phyloP scores from a whole-genome alignment of 2,113 vertebrate species.

The Melierax canorus region DNA sequence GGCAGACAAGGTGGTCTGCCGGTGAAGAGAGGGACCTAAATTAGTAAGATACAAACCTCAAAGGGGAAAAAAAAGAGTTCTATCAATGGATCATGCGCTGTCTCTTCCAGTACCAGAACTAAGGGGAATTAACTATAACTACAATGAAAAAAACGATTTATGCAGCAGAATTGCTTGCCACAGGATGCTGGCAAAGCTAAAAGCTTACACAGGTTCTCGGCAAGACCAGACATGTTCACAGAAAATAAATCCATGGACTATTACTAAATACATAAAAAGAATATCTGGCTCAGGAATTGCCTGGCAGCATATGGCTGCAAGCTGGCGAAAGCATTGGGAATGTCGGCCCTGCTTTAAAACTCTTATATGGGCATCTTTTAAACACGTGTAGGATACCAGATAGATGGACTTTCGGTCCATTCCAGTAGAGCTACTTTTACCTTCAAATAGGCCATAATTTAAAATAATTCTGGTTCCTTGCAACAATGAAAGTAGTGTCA shows the following conservation, averaged over 20 bases:
- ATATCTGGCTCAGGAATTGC: neutral
- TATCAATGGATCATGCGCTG: neutral
- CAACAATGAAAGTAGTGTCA: neutral
- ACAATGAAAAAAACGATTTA: neutral
- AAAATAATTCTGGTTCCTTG: neutral
- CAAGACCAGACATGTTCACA: rapidly evolving
- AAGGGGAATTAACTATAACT: neutral
- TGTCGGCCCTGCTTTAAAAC: neutral
- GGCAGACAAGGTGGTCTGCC: neutral
- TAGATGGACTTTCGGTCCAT: neutral
- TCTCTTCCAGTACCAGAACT: neutral
- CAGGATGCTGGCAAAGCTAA: neutral
- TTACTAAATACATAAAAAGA: neutral
- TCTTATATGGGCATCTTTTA: neutral
- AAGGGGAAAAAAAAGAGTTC: neutral
- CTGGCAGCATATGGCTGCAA: neutral
- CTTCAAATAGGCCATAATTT: neutral
- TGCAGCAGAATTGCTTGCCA: rapidly evolving
- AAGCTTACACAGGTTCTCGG: neutral
- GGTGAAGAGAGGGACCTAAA: neutral
- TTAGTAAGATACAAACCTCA: neutral
- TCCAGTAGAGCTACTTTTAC: neutral
- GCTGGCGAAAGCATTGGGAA: neutral
- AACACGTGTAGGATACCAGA: neutral
- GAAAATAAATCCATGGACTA: neutral